These are phyloP conservation scores for Sepiola atlantica DNA, from an alignment of 2,888 invertebrate species.

Conservation along the genomic window DNA sequence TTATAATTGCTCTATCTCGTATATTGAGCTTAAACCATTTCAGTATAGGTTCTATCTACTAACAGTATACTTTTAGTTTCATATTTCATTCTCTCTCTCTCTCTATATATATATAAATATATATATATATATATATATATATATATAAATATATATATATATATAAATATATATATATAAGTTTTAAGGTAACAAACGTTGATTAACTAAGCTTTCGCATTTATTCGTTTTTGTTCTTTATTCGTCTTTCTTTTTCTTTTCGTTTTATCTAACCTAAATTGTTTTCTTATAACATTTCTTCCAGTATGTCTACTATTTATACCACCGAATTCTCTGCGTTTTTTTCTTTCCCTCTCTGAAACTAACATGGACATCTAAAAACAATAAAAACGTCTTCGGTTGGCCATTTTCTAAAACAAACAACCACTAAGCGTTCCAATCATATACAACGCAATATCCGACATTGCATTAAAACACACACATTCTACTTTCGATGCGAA, in stretches of 20 bases:
- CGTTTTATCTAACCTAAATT: background rate
- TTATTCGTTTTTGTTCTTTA: background rate
- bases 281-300: background rate
- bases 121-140: too few species aligned
- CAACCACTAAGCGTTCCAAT: background rate
- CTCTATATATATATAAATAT: too few species aligned
- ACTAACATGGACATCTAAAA: background rate
- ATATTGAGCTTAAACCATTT: too few species aligned
- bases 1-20: too few species aligned
- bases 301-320: background rate
- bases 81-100: too few species aligned
- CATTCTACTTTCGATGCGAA: background rate
- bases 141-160: too few species aligned
- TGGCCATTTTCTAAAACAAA: background rate
- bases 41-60: too few species aligned
- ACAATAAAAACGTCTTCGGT: background rate
- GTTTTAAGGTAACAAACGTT: too few species aligned
- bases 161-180: too few species aligned
- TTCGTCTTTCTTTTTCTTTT: background rate
- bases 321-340: background rate
- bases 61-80: too few species aligned
- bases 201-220: too few species aligned
- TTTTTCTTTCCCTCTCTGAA: background rate
- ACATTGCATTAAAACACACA: background rate
- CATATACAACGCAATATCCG: background rate